Percentiles rank a stretch among this genome's conserved stretches.
Conservation (phyloP, 2,797 vertebrate genomes). For the Chelidonichthys spinosus region DNA sequence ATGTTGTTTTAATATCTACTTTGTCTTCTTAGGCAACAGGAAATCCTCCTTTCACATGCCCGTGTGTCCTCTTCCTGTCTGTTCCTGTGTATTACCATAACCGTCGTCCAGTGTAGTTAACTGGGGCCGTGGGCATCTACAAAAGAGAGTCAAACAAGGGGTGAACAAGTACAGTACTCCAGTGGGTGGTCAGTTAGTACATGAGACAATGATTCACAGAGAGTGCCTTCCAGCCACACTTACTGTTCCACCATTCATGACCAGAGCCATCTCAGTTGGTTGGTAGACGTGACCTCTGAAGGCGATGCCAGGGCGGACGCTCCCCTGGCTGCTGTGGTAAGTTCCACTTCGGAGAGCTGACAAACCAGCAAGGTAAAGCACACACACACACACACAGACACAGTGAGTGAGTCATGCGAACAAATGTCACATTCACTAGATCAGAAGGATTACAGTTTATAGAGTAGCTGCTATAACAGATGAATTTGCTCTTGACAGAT, state of each 20-base stretch:
- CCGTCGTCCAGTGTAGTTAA: conserved; percentile 96
- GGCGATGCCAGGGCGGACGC: conserved; percentile 88
- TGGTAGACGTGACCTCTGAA: conserved; percentile 98
- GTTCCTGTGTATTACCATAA: conserved; percentile 85
- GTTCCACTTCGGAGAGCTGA: conserved; percentile 91
- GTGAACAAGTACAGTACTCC: background rate
- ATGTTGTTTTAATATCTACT: conserved; percentile 16
- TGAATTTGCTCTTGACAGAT: background rate
- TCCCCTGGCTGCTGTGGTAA: conserved; percentile 90
- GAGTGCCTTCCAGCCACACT: conserved; percentile 64
- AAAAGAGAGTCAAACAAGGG: conserved; percentile 21
- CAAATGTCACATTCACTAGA: background rate
- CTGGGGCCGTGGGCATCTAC: conserved; percentile 96
- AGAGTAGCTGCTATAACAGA: background rate
- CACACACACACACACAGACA: conserved; percentile 2
- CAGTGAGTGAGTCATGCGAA: background rate
- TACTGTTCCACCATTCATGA: conserved; percentile 98
- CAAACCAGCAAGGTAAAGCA: conserved; percentile 7
- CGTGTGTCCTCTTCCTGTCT: conserved; percentile 13
- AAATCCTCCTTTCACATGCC: conserved; percentile 17
- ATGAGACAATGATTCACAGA: background rate
- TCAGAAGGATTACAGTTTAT: background rate
- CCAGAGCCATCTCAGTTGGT: conserved; percentile 98
- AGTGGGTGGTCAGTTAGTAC: background rate
- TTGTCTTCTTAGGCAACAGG: conserved; percentile 30